These are phyloP conservation scores for Melinaea marsaeus DNA, from an alignment of 2,888 invertebrate genomes.

Conservation along the genomic window DNA sequence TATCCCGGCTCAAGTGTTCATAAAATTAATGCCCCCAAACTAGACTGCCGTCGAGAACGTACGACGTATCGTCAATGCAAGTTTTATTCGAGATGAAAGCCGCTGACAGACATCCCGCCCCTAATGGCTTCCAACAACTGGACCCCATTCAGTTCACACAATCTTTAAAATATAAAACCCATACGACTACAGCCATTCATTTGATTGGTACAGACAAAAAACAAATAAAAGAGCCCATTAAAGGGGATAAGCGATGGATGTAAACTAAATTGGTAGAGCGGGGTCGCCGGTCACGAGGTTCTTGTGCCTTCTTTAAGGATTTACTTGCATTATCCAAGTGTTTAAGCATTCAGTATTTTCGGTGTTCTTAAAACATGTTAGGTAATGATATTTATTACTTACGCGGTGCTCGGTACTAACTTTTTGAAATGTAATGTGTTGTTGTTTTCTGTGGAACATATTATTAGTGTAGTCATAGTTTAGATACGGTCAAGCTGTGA, in stretches of 20 bases:
- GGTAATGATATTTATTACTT: no score
- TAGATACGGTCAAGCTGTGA: constrained; percentile 27
- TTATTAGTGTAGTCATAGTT: constrained; percentile 16
- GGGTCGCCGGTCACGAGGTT: not conserved
- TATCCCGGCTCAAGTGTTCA: constrained; percentile 15
- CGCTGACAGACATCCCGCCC: constrained; percentile 36
- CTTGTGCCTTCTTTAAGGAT: no score
- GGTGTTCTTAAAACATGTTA: no score
- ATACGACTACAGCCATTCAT: constrained; percentile 25
- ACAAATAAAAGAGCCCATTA: constrained; percentile 21
- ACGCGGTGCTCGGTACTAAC: no score
- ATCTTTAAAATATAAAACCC: constrained; percentile 39
- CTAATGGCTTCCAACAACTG: constrained; percentile 36
- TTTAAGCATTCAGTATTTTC: no score
- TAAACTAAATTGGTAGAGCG: not conserved
- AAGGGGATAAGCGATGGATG: constrained; percentile 1
- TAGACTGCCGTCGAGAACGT: constrained; percentile 17
- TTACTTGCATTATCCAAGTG: no score
- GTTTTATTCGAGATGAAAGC: constrained; percentile 27
- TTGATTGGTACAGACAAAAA: constrained; percentile 28
- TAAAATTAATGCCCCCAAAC: constrained; percentile 19
- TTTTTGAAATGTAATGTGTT: no score
- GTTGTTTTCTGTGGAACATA: no score
- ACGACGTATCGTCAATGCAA: constrained; percentile 17
- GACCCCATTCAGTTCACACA: constrained; percentile 35